Base-by-base conservation (phyloP, 1,140 invertebrate genomes). In the Nixonia krombeini region DNA sequence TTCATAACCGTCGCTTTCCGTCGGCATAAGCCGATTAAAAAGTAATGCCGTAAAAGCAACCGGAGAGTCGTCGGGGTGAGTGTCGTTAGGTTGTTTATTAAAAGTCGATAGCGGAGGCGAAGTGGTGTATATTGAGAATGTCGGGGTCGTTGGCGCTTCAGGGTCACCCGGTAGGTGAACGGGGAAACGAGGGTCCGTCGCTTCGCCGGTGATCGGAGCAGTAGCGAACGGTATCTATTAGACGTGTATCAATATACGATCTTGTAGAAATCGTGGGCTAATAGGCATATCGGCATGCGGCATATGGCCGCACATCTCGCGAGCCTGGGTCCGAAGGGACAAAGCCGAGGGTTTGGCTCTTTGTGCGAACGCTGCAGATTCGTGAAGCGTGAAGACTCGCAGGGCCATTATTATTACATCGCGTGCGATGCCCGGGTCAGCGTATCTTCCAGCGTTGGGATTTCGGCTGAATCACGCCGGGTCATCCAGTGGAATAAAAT, bases 191-290 rank as follows among this genome's bases (percentile, higher is more conserved):
- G 51, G 51, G 49, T 65, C 45, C 28, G 52, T 65, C 51, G 45
- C 47, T 75, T 73, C 71, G 50, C 58, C 26, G 28, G 61, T n/a
- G 68, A 70, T 42, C 44, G 58, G 61, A 68, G 59, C 71, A 33
- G 74, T 76, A 74, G 71, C 73, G 71, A 58, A 69, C 71, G 69
- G 61, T 72, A 76, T 75, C 73, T 75, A 74, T 76, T 78, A 76
- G 74, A 71, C 71, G 74, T 72, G 67, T 75, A 78, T 78, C 76
- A 78, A 78, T 72, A 73, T 76, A 74, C 63, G 67, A 78, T 75
- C 74, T 75, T 64, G 65, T 61, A 74, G 73, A 75, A 78, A 76
- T 77, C 58, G 63, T 56, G 53, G 42, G 17, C 50, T 78, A 78
- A 78, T 77, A 72, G 76, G 65, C 73, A 70, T 69, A 73, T 74